Base-by-base conservation (phyloP, 2,888 invertebrate species). In the Cyaniris semiargus region DNA sequence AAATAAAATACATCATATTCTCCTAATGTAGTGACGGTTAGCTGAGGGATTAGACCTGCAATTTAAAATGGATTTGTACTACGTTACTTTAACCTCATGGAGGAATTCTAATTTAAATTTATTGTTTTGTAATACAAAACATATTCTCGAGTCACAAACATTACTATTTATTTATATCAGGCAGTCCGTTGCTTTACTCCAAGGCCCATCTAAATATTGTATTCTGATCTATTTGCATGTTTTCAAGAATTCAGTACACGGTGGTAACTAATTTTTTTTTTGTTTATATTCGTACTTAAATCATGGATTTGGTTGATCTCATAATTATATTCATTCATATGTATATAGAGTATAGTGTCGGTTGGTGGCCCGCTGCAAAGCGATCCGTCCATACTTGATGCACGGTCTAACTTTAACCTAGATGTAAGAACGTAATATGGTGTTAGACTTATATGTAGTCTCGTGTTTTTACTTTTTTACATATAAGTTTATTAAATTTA, bases 261-360 rank as follows among this genome's bases (percentile, higher is more conserved):
- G 48, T 15, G 48, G 48, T 15, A 48, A 48, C 15, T 48, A 53
- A 53, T 18, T 80, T 81, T 53, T 53, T 77, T 77, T 81, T 80
- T 81, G 80, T 77, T 81, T 80, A 79, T 80, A 81, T 79, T 85
- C 85, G 87, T 89, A 89, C 88, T 90, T 89, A 88, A 86, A 84
- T 82, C 79, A 81, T 76, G 84, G 60, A n/a, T 90, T 90, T 89
- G 90, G 88, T 89, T 88, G 93, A 93, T 93, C 93, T 93, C 93
- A 91, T 90, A 85, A 83, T 82, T 81, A 81, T 83, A 80, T 81
- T 78, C 80, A 79, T 79, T 77, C 79, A 66, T 79, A 79, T 70
- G 78, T 76, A 77, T 78, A 79, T 79, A 78, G 78, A 76, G 31
- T 78, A 76, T 60, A 75, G 10, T 71, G 34, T 78, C 78, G 80